These are phyloP conservation scores for Amorpha juglandis DNA, from an alignment of 2,888 invertebrate species.

Conservation along the genomic window DNA sequence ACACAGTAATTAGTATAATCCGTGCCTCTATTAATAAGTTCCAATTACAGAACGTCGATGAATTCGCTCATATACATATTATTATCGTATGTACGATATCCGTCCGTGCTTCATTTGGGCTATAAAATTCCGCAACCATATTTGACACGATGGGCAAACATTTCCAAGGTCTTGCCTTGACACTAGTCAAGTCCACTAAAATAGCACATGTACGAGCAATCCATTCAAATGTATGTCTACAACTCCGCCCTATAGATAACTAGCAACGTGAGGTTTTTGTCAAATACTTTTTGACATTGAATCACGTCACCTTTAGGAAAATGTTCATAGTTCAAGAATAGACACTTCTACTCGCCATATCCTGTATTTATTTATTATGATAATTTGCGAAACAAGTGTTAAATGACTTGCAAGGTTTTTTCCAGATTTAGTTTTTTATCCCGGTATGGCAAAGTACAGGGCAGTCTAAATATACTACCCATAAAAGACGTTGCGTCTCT, in stretches of 20 bases:
- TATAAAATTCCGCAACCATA: constrained; percentile 9
- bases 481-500: no score
- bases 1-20: no score
- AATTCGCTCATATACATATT: no score
- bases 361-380: not conserved
- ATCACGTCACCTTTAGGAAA: constrained; percentile 12
- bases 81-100: no score
- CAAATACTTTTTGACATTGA: constrained; percentile 14
- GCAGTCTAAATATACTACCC: no score
- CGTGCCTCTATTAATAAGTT: no score
- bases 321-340: not conserved
- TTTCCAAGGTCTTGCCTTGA: constrained; percentile 32
- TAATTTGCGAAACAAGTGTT: not conserved
- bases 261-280: constrained; percentile 9
- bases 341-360: not conserved
- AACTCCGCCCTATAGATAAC: constrained; percentile 15
- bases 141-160: constrained; percentile 32
- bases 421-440: no score
- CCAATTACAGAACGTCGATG: not conserved
- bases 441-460: no score
- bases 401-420: not conserved
- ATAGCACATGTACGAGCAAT: constrained; percentile 23
- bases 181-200: constrained; percentile 33
- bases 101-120: not conserved
- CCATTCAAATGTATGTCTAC: constrained; percentile 25